Evolutionary conservation across 2,113 vertebrate genomes (phyloP), one percentile per base, ranked within the genome.

Genomic region (Phrynosoma platyrhinos): DNA sequence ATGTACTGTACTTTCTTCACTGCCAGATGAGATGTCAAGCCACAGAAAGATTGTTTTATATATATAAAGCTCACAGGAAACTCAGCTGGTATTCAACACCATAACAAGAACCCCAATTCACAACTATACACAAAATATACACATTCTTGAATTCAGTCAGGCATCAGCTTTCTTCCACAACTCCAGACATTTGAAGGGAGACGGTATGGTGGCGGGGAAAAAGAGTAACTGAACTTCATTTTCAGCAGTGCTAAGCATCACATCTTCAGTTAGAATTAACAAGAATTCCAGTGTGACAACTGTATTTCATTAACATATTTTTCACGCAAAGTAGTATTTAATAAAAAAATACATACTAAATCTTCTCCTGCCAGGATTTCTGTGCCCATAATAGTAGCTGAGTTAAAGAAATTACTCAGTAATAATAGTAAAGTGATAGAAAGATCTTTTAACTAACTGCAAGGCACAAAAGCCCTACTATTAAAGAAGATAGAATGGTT

Each of bases 141-240:
- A 32, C 74, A 69, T 47, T 77, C 58, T 66, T 76, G 47, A 83
- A 25, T 30, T 25, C 9, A 16, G 47, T 55, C 30, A 27, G 32
- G 23, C 64, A 86, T 80, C 77, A 80, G 78, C 32, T 42, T 81
- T 71, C 69, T 69, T 53, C 40, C 77, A 47, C 16, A 69, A 69
- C 69, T 68, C 40, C 84, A 78, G 86, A n/a, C 18, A 58, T 58
- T 84, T 66, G 7, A 77, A 77, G 27, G 4, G 80, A 55, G 52
- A 52, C 25, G 18, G 32, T 58, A 10, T 13, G 55, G 55, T 58
- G 14, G 10, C 23, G 5, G 7, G 4, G 27, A 27, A 9, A 40
- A 27, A 10, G 27, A 76, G 5, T 21, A 75, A 87, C 25, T 47
- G 16, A 13, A 25, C 23, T 23, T 58, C 23, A 36, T 69, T 81